A percentile compares a stretch with the other conserved stretches of the same genome.
These are phyloP conservation scores for Noctua fimbriata DNA, from an alignment of 2,888 invertebrate species.

Conservation along the genomic window DNA sequence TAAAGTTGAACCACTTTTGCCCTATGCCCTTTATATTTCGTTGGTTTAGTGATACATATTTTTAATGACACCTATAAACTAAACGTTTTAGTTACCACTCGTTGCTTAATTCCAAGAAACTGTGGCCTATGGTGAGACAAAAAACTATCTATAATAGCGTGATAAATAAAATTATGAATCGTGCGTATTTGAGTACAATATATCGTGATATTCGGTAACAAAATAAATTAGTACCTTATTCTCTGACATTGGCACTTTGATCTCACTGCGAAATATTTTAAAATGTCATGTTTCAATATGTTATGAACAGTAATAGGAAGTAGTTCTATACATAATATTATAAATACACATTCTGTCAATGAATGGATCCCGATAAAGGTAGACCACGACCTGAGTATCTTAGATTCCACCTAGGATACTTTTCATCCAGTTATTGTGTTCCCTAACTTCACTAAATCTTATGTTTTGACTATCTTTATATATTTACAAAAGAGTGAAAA, in stretches of 20 bases:
- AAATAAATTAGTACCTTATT: neutral
- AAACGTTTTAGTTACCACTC: neutral
- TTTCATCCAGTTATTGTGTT: no score
- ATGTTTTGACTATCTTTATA: no score
- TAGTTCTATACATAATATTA: neutral
- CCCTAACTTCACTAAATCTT: no score
- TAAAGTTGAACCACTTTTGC: neutral
- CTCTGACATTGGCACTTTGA: slow-evolving; percentile 23
- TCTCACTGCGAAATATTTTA: neutral
- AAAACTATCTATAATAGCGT: slow-evolving; percentile 31
- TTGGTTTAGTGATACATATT: neutral
- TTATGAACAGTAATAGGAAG: neutral
- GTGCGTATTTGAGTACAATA: neutral
- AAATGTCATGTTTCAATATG: neutral
- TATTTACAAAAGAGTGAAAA: no score
- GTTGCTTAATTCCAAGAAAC: neutral
- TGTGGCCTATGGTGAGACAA: neutral
- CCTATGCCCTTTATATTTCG: neutral
- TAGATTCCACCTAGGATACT: no score
- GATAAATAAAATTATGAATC: slow-evolving; percentile 5
- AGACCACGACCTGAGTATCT: no score
- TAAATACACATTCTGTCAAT: neutral
- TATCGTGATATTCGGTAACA: slow-evolving; percentile 15
- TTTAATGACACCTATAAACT: neutral
- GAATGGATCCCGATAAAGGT: no score